Conservation (phyloP, 2,113 vertebrate genomes). For the Tachycineta bicolor region DNA sequence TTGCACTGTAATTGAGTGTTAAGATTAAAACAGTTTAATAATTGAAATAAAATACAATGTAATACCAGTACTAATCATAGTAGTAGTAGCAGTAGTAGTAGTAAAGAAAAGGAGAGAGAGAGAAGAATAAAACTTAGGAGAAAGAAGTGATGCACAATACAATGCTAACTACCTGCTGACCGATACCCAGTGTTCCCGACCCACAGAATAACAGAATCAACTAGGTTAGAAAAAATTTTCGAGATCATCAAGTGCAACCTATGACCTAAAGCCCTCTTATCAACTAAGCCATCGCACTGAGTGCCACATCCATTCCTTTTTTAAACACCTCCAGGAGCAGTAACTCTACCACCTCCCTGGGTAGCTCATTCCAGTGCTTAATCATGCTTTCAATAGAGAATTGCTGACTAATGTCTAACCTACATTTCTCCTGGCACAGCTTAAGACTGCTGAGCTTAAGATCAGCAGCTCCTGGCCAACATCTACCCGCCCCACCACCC, state of each 20-base stretch:
- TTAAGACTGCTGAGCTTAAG: neutral
- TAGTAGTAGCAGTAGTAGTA: neutral
- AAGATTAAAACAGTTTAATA: neutral
- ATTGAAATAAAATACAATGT: neutral
- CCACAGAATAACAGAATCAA: neutral
- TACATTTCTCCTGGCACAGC: neutral
- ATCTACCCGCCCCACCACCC: too few relatives aligned
- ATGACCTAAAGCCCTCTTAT: neutral
- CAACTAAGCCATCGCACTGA: neutral
- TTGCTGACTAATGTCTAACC: neutral
- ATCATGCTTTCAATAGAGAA: neutral
- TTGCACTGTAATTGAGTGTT: neutral
- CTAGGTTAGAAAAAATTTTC: neutral
- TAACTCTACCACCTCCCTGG: too few relatives aligned
- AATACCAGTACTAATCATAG: neutral
- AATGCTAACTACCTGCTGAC: neutral
- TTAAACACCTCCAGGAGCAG: neutral
- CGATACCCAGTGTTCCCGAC: fast-evolving
- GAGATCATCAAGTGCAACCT: neutral
- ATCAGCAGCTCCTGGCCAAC: neutral
- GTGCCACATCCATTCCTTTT: neutral
- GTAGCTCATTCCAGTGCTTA: neutral
- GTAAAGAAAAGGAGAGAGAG: neutral
- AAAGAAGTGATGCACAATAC: neutral
- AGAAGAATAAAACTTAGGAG: neutral